A percentile compares a stretch with the other conserved stretches of the same genome.
phyloP scores from a whole-genome alignment of 2,888 invertebrate species.

The Diplolepis rosae region DNA sequence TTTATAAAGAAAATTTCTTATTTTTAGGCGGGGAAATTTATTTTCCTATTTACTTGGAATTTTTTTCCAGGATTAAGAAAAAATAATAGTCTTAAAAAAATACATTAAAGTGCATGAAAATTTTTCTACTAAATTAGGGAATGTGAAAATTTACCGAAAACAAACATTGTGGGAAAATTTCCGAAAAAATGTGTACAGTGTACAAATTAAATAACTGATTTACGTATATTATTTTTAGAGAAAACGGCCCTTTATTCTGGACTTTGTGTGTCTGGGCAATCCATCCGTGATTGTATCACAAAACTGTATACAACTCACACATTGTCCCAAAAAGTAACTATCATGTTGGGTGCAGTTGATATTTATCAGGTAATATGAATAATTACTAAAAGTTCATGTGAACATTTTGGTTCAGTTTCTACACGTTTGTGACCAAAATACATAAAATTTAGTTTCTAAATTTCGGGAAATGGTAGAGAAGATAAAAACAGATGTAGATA shows the following conservation, averaged over 20 bases:
- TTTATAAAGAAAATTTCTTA: no score
- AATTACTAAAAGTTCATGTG: background rate
- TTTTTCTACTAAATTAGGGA: no score
- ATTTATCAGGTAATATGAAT: slow-evolving; percentile 55
- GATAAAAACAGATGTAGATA: no score
- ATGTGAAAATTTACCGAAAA: no score
- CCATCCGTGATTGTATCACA: slow-evolving; percentile 53
- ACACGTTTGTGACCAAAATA: no score
- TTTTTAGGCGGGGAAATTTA: no score
- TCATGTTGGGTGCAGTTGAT: slow-evolving; percentile 63
- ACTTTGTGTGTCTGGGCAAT: slow-evolving; percentile 62
- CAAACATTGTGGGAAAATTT: no score
- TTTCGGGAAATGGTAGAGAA: background rate
- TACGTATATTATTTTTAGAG: slow-evolving; percentile 45
- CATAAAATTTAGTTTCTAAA: background rate
- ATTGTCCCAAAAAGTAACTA: slow-evolving; percentile 57
- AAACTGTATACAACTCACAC: slow-evolving; percentile 46
- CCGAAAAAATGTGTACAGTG: background rate
- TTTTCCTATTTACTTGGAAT: no score
- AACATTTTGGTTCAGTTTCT: background rate
- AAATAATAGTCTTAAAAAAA: no score
- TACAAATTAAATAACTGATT: background rate
- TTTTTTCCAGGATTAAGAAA: no score
- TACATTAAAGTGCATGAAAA: no score
- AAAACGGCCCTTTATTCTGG: slow-evolving; percentile 58